Conservation (phyloP, 1,140 invertebrate genomes). For the Panulirus ornatus region DNA sequence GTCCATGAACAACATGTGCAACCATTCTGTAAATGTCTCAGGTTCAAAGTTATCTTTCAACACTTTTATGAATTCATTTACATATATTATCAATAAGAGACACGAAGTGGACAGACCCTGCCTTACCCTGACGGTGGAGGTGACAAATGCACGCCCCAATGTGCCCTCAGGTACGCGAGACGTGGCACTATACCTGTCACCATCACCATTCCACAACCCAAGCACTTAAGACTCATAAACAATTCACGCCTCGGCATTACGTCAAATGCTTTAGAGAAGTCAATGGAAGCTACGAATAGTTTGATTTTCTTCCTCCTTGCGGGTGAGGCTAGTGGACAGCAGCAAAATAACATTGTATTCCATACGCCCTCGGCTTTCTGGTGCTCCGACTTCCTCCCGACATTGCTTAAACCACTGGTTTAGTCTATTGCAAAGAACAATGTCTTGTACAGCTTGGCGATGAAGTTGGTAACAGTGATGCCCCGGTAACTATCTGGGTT, state of each 20-base stretch:
- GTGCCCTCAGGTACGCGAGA: background rate
- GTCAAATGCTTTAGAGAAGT: slow-evolving; percentile 27
- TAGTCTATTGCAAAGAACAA: background rate
- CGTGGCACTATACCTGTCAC: background rate
- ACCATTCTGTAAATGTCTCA: background rate
- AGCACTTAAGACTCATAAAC: background rate
- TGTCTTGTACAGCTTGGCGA: slow-evolving; percentile 23
- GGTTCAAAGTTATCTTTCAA: background rate
- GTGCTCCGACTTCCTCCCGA: slow-evolving; percentile 10
- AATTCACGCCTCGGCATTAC: slow-evolving; percentile 28
- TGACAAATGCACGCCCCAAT: slow-evolving; percentile 23
- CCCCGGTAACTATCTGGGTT: background rate
- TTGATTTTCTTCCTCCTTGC: slow-evolving; percentile 19
- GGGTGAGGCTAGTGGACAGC: too few relatives aligned
- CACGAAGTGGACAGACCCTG: slow-evolving; percentile 24
- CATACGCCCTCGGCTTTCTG: background rate
- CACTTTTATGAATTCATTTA: background rate
- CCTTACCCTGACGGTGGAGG: background rate
- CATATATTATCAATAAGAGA: background rate
- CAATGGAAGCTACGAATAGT: background rate
- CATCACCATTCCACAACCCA: slow-evolving; percentile 24
- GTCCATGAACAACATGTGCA: background rate
- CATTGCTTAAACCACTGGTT: slow-evolving; percentile 21
- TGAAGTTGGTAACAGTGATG: slow-evolving; percentile 22
- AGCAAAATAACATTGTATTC: background rate